Evolutionary conservation across 2,888 invertebrate genomes (phyloP).

Genomic region (Drosophila conformis): DNA sequence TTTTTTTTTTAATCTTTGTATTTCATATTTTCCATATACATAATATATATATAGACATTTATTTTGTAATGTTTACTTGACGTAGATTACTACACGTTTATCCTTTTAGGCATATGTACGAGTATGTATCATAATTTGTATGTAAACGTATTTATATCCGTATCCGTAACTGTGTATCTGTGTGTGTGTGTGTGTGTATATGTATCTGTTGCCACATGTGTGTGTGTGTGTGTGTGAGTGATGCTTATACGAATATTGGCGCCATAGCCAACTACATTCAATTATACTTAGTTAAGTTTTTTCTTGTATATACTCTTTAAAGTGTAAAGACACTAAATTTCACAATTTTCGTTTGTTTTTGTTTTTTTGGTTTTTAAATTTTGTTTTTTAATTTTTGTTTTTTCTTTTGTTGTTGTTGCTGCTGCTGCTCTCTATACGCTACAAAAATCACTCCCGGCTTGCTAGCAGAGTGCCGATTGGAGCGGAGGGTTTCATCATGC

Average conservation of each 20-base stretch:
- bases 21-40: slow-evolving; percentile 65
- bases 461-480: slow-evolving; percentile 14
- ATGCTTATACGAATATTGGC: slow-evolving; percentile 50
- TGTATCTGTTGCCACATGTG: slow-evolving; percentile 13
- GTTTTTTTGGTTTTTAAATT: slow-evolving; percentile 43
- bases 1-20: slow-evolving; percentile 38
- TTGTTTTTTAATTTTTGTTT: slow-evolving; percentile 58
- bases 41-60: slow-evolving; percentile 69
- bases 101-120: slow-evolving; percentile 76
- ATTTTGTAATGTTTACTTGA: slow-evolving; percentile 62
- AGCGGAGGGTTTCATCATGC: slow-evolving; percentile 36
- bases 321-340: slow-evolving; percentile 84
- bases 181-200: slow-evolving; percentile 21
- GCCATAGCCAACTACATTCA: slow-evolving; percentile 57
- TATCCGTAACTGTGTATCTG: slow-evolving; percentile 23
- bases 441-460: slow-evolving; percentile 42
- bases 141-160: slow-evolving; percentile 32
- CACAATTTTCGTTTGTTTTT: slow-evolving; percentile 77
- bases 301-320: slow-evolving; percentile 71
- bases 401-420: slow-evolving; percentile 19
- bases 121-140: slow-evolving; percentile 64
- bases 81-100: slow-evolving; percentile 75
- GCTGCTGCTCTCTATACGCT: slow-evolving; percentile 42
- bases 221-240: slow-evolving; percentile 35
- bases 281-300: slow-evolving; percentile 57